Evolutionary conservation across 2,888 invertebrate species (phyloP), one percentile per base, ranked within the genome.

Genomic region (Chrysodeixis includens): DNA sequence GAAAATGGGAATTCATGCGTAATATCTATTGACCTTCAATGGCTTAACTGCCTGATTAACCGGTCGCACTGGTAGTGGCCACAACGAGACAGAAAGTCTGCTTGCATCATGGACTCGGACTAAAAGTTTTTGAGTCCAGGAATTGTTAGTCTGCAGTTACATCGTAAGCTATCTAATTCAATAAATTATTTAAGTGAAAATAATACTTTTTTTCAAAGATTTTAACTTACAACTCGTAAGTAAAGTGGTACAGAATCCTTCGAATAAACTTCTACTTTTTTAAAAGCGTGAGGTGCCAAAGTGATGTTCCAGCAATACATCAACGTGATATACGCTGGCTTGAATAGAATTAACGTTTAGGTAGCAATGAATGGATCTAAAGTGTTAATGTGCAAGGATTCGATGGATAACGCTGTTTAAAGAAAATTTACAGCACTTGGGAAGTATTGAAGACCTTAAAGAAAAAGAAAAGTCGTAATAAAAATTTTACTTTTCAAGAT

Each of bases 261-360:
- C 40, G 40, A 14, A 4, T 5, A 40, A 40, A n/a, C n/a, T 40
- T 12, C 1, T n/a, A 40, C 40, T 40, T 40, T 40, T 40, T 40
- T 6, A 40, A 40, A 49, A 20, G 20, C 18, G 20, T 20, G 20
- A 49, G 20, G 20, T 49, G 44, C 18, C 35, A 52, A 52, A 9
- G 18, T 18, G 30, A 69, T 35, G 16, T 12, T n/a, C 18, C n/a
- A 16, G 55, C 44, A 30, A 58, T 69, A 44, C 14, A 58, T 74
- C 56, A 74, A 26, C 12, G 35, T 74, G 60, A 70, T 44, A 53
- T 49, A 49, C 20, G 46, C 4, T 49, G 46, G 46, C 20, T 4
- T 49, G 46, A 49, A 49, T 49, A 49, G 46, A 49, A 49, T 49
- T 49, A 49, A 49, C 46, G 46, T 49, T 49, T 49, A 18, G 46